phyloP scores from a whole-genome alignment of 2,888 invertebrate species.

The Calliscelio sp. region DNA sequence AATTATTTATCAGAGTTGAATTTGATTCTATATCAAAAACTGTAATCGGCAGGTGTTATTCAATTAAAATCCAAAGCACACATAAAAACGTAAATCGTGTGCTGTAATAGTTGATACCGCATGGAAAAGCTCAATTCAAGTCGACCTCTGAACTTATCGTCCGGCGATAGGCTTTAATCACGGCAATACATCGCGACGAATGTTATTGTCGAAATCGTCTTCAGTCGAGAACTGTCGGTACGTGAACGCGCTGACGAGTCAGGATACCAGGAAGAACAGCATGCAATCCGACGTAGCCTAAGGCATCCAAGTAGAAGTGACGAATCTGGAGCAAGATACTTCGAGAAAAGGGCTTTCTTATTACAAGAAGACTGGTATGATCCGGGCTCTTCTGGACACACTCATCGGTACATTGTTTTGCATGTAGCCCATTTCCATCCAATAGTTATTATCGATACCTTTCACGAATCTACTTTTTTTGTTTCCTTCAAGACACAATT shows the following conservation, averaged over 20 bases:
- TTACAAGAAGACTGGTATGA: slow-evolving; percentile 79
- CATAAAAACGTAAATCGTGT: background rate
- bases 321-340: slow-evolving; percentile 19
- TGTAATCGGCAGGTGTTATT: too few relatives aligned
- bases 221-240: slow-evolving; percentile 54
- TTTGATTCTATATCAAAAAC: background rate
- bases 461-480: too few relatives aligned
- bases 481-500: too few relatives aligned
- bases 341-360: slow-evolving; percentile 16
- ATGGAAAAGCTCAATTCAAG: slow-evolving; percentile 71
- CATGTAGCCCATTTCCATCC: slow-evolving; percentile 38
- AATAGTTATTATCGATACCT: background rate
- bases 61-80: background rate
- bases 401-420: slow-evolving; percentile 80
- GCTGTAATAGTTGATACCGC: slow-evolving; percentile 44
- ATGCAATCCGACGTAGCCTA: slow-evolving; percentile 30
- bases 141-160: slow-evolving; percentile 82
- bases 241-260: slow-evolving; percentile 22
- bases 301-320: slow-evolving; percentile 27
- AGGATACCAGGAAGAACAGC: slow-evolving; percentile 18
- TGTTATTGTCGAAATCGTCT: slow-evolving; percentile 42
- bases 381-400: slow-evolving; percentile 81
- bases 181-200: slow-evolving; percentile 30
- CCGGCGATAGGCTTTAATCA: slow-evolving; percentile 77
- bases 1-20: too few relatives aligned